Conservation (phyloP, 2,888 invertebrate genomes). For the Hipparchia sbordonii region DNA sequence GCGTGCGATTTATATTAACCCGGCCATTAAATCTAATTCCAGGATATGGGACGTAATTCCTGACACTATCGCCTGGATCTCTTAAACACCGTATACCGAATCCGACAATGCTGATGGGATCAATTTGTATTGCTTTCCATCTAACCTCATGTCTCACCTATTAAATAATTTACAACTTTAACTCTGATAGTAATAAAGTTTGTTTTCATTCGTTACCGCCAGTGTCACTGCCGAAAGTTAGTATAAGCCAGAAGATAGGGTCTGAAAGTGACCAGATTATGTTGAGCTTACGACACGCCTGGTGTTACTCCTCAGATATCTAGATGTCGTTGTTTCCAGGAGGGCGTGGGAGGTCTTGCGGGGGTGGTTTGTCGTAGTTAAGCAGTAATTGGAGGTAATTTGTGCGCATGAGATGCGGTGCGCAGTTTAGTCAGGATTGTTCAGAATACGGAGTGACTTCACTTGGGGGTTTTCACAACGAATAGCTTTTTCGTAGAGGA, state of each 20-base stretch:
- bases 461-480: constrained; percentile 33
- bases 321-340: constrained; percentile 34
- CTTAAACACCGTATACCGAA: constrained; percentile 47
- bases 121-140: constrained; percentile 73
- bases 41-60: constrained; percentile 45
- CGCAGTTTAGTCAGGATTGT: constrained; percentile 56
- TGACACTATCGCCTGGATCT: constrained; percentile 53
- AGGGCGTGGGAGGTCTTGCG: constrained; percentile 41
- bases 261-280: constrained; percentile 54
- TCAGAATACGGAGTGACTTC: constrained; percentile 41
- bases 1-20: constrained; percentile 31
- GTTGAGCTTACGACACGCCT: constrained; percentile 47
- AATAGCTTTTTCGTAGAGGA: constrained; percentile 36
- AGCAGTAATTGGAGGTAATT: constrained; percentile 64
- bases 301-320: constrained; percentile 36
- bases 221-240: constrained; percentile 53
- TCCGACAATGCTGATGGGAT: constrained; percentile 50
- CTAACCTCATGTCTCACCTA: constrained; percentile 43
- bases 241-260: constrained; percentile 64
- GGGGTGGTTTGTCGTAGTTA: constrained; percentile 49
- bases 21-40: constrained; percentile 34
- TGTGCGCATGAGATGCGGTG: constrained; percentile 62
- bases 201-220: constrained; percentile 51
- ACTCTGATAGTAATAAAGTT: constrained; percentile 51
- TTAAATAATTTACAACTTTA: constrained; percentile 58